Evolutionary conservation across 2,113 vertebrate species (phyloP).

Genomic region (Protobothrops flavoviridis): DNA sequence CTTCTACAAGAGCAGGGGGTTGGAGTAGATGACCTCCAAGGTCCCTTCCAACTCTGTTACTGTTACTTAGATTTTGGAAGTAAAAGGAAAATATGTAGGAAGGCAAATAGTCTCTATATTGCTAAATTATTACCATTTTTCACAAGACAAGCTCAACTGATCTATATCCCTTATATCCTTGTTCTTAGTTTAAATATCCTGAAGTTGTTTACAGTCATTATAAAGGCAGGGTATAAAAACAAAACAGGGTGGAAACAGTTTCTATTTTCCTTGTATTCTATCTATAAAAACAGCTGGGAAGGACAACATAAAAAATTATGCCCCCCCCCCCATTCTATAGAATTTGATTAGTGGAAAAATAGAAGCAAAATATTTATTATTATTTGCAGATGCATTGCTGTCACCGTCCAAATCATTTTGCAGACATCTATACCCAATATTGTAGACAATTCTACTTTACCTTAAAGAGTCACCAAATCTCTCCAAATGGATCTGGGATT

Average conservation of each 20-base stretch:
- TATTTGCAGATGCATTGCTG: neutral
- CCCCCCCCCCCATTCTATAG: neutral
- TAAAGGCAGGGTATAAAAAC: neutral
- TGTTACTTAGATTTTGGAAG: neutral
- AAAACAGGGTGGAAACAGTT: neutral
- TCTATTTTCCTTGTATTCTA: neutral
- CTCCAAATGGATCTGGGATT: neutral
- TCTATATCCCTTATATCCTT: neutral
- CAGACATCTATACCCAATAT: neutral
- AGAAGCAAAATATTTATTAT: neutral
- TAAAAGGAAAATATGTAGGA: neutral
- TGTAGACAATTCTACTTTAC: neutral
- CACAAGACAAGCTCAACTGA: neutral
- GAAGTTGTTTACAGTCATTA: neutral
- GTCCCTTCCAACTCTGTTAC: neutral
- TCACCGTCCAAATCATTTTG: neutral
- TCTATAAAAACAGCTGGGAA: neutral
- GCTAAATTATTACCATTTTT: neutral
- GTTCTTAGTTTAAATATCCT: neutral
- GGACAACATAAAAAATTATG: neutral
- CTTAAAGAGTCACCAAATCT: neutral
- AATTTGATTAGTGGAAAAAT: neutral
- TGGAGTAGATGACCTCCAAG: neutral
- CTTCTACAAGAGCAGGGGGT: too few species aligned
- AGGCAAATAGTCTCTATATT: neutral